phyloP scores from a whole-genome alignment of 1,140 invertebrate species.

The Aphelinus atriplicis region DNA sequence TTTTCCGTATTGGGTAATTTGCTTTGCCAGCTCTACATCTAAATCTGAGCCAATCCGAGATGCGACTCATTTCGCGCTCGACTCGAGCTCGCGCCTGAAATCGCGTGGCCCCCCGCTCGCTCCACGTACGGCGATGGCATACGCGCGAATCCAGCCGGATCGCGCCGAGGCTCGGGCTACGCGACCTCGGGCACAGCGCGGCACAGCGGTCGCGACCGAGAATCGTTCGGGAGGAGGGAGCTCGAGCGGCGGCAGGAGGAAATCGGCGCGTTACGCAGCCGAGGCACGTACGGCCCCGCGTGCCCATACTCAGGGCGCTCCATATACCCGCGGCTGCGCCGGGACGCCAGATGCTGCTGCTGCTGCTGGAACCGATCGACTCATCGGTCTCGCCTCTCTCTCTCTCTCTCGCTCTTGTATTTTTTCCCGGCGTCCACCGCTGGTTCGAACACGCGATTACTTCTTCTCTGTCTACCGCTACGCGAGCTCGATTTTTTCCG shows the following conservation, averaged over 20 bases:
- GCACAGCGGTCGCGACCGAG: constrained; percentile 42
- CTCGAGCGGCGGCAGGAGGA: constrained; percentile 39
- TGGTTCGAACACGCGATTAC: too few species aligned
- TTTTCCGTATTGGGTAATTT: too few species aligned
- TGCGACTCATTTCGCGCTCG: too few species aligned
- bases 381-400: not conserved
- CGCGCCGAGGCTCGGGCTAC: not conserved
- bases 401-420: not conserved
- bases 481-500: too few species aligned
- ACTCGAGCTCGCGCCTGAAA: too few species aligned
- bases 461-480: too few species aligned
- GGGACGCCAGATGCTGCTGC: constrained; percentile 11
- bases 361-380: constrained; percentile 4
- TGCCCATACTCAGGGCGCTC: constrained; percentile 59
- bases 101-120: too few species aligned
- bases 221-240: constrained; percentile 36
- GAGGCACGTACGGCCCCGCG: constrained; percentile 62
- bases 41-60: too few species aligned
- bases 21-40: too few species aligned
- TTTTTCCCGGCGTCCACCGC: too few species aligned
- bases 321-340: not conserved
- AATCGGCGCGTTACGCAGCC: constrained; percentile 57
- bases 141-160: too few species aligned
- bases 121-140: too few species aligned
- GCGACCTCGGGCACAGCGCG: constrained; percentile 9